Evolutionary conservation across 2,888 invertebrate species (phyloP), one percentile per base, ranked within the genome.

Genomic region (Trilocha varians): DNA sequence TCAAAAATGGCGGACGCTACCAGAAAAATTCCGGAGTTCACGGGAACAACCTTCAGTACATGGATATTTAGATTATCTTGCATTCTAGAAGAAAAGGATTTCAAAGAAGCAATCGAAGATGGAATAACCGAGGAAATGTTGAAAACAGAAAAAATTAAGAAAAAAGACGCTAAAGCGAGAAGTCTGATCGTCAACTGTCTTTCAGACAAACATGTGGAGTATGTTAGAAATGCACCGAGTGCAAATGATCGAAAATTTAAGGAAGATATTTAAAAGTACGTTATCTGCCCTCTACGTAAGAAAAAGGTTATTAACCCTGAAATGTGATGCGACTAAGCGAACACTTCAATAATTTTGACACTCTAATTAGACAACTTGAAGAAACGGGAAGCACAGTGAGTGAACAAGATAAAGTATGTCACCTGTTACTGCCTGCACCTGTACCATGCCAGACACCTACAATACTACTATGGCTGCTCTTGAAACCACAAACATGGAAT

Each of bases 371-470:
- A 0, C 34, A 47, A 32, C 11, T 47, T 5, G 47, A 45, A 41
- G 39, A 33, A 3, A 33, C 43, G 3, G 44, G 45, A 13, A 13
- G 17, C 2, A 35, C 3, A 8, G 11, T 49, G 2, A 34, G 34
- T 5, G 47, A 47, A 8, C 33, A n/a, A 4, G 47, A 50, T 11
- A 45, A 47, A 36, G 18, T 50, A 1, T 38, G 35, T 14, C 40
- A 49, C 13, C 15, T 46, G 4, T 36, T 46, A 5, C 13, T 43
- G 1, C n/a, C n/a, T n/a, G n/a, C n/a, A n/a, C n/a, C n/a, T n/a
- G n/a, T n/a, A 44, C 44, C 2, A 5, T 47, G 25, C 41, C 42
- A 0, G 18, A 38, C 3, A 35, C 38, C 5, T 45, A 41, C 13
- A 34, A 44, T 3, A 42, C 34, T 5, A 42, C 42, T 3, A 43